A percentile compares a stretch with the other conserved stretches of the same genome.
phyloP scores from a whole-genome alignment of 2,888 invertebrate species.

The Adelphocoris suturalis region DNA sequence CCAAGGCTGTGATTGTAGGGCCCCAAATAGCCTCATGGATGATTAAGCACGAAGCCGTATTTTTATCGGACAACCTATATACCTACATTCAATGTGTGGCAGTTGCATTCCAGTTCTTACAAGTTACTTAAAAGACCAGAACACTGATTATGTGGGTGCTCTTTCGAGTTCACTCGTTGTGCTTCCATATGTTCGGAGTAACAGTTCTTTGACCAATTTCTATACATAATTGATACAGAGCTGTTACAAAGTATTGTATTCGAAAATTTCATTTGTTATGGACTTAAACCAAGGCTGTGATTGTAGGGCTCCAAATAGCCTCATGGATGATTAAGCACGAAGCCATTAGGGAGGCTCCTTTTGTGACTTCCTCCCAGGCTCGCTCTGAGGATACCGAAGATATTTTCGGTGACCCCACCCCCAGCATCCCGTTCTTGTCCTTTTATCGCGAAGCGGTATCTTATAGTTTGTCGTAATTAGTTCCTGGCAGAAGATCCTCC shows the following conservation, averaged over 20 bases:
- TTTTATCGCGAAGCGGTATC: constrained; percentile 27
- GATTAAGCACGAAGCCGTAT: not conserved
- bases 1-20: not conserved
- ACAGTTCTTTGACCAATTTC: not conserved
- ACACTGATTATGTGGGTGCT: no score
- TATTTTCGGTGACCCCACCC: constrained; percentile 3
- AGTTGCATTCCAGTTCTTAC: no score
- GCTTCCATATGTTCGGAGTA: not conserved
- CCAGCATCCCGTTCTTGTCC: not conserved
- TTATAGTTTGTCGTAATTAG: constrained; percentile 39
- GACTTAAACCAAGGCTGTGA: not conserved
- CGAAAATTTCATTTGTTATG: not conserved
- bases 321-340: not conserved
- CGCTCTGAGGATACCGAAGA: not conserved
- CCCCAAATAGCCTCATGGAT: not conserved
- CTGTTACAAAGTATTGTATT: not conserved
- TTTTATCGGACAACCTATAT: no score
- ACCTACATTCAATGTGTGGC: no score
- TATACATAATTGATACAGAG: not conserved
- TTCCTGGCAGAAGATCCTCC: constrained; percentile 6
- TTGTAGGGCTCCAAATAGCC: not conserved
- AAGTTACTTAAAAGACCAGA: not conserved
- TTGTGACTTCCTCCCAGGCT: not conserved
- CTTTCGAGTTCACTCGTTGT: not conserved
- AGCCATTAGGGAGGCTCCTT: constrained; percentile 15